A percentile compares a stretch with the other conserved stretches of the same genome.
Conservation (phyloP, 2,797 vertebrate species). For the Valencia hispanica region DNA sequence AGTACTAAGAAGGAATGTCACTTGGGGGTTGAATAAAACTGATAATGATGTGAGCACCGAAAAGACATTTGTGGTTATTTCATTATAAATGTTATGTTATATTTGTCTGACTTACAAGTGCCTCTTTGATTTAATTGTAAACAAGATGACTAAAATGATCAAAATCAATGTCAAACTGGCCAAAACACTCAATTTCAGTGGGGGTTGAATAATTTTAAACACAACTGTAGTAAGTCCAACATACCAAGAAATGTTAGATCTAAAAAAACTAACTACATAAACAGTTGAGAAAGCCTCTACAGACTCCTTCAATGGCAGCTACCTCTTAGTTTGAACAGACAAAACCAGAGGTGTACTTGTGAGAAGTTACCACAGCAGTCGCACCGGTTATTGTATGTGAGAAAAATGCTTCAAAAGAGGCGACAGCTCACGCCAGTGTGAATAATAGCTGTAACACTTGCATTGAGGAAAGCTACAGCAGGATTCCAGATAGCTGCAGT, state of each 20-base stretch:
- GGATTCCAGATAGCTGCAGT: conserved; percentile 21
- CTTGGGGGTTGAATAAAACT: too few species aligned
- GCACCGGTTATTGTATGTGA: conserved; percentile 7
- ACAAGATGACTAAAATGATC: too few species aligned
- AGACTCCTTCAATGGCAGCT: conserved; percentile 3
- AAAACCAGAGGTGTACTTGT: conserved; percentile 2
- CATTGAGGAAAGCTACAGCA: conserved; percentile 12
- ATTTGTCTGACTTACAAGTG: too few species aligned
- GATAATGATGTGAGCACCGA: too few species aligned
- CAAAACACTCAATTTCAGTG: too few species aligned
- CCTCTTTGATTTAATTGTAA: too few species aligned
- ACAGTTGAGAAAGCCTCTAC: neutral
- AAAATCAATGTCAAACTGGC: too few species aligned
- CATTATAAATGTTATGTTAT: too few species aligned
- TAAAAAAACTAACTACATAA: neutral
- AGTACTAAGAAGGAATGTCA: too few species aligned
- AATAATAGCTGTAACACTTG: conserved; percentile 27
- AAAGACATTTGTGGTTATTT: too few species aligned
- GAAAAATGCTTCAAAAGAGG: conserved; percentile 12
- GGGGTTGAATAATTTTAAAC: too few species aligned
- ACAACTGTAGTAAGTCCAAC: too few species aligned
- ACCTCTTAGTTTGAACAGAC: conserved; percentile 17
- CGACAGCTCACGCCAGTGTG: conserved; percentile 9
- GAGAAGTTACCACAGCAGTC: conserved; percentile 5
- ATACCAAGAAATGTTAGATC: conserved; percentile 7